A percentile compares a stretch with the other conserved stretches of the same genome.
Conservation (phyloP, 2,113 vertebrate genomes). For the Eolophus roseicapilla region DNA sequence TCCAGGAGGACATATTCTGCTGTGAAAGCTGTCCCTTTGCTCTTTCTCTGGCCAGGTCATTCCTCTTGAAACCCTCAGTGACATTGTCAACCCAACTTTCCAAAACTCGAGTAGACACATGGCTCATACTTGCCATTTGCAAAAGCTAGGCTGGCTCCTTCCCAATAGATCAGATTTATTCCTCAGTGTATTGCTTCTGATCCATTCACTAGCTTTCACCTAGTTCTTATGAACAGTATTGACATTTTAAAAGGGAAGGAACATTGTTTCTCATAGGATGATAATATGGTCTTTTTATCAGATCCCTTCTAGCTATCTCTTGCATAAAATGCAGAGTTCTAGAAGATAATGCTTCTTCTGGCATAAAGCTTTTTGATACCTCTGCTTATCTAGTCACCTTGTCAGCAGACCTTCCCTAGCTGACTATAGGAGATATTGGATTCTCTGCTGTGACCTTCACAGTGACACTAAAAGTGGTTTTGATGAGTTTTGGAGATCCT, state of each 20-base stretch:
- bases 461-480: background rate
- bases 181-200: background rate
- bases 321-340: background rate
- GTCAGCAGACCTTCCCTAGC: background rate
- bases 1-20: background rate
- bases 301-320: background rate
- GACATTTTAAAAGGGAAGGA: background rate
- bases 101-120: background rate
- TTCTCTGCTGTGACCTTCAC: background rate
- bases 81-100: rapidly evolving
- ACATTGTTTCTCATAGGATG: background rate
- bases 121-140: background rate
- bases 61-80: background rate
- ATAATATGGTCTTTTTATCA: background rate
- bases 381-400: background rate
- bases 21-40: background rate
- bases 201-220: background rate
- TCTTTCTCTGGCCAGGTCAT: background rate
- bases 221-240: background rate
- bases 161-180: background rate
- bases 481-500: background rate
- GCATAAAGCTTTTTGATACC: background rate
- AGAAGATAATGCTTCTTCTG: background rate
- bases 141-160: background rate
- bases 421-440: rapidly evolving